Evolutionary conservation across 2,888 invertebrate species (phyloP), one percentile per base, ranked within the genome.

Genomic region (Drosophila sordidapex): DNA sequence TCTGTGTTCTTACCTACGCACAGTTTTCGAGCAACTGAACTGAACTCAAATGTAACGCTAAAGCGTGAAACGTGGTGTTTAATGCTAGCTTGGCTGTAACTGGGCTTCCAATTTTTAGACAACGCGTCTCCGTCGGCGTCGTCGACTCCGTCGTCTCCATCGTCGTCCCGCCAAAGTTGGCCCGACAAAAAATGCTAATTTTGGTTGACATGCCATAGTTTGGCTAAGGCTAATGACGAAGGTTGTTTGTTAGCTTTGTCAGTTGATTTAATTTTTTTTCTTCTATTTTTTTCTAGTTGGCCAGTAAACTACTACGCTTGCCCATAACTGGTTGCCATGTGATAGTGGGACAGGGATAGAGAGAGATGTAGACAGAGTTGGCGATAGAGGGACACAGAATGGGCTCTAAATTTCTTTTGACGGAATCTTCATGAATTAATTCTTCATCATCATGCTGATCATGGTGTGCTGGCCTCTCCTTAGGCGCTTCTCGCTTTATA

Each of bases 161-260:
- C 27, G 36, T 31, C 58, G 57, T 57, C 56, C 64, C 67, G 61
- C 71, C 65, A 59, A 66, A 73, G 85, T 64, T 87, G 82, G 64
- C 48, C 62, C 59, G 29, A 51, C n/a, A 66, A 62, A 65, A 87
- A 90, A 91, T 88, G 90, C 90, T 88, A 91, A 88, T 91, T 91
- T 88, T 81, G 78, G 87, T 90, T 87, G 87, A 87, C 87, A 87
- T 87, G 87, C 87, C 87, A 90, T 88, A 88, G 91, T 88, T 88
- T 88, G 90, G 91, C 91, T 88, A 91, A 90, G 89, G 91, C 91
- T 88, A 88, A 88, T 88, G 87, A 91, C 84, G 90, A 88, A 86
- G 91, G 83, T 89, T 90, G 91, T 85, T 87, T 87, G 89, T 87
- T 90, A 77, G 84, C 87, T 88, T 75, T 86, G 85, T 86, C 89